Evolutionary conservation across 2,888 invertebrate genomes (phyloP), one percentile per base, ranked within the genome.

Genomic region (Nyleta sp.): DNA sequence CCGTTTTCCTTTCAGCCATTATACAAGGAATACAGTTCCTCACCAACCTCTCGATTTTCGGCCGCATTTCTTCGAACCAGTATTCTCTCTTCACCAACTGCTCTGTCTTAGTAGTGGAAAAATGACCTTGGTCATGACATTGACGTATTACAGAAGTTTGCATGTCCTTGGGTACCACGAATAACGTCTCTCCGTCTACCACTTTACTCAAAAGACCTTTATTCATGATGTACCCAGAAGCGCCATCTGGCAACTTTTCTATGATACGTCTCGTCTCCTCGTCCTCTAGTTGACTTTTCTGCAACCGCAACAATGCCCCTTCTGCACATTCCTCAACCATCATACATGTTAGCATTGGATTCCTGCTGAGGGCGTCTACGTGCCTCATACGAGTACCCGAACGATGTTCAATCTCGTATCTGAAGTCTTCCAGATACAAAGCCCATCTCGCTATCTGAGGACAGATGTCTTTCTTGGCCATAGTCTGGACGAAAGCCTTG

Each of bases 11-110:
- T 7, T 80, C 80, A 0, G 76, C 73, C 8, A 83, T 18, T 7
- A 82, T 83, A 18, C 73, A 83, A 7, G 71, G 33, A 1, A 83
- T 50, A 18, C 80, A 83, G 18, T 73, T 80, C 3, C 10, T 20
- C 4, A 82, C 22, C 11, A 55, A 38, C 17, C 55, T 70, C 38
- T 80, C 35, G 20, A 82, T 35, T 28, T 78, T 79, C 10, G 31
- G 11, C 2, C 50, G 71, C 60, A 80, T 55, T 0, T 48, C 38
- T n/a, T 35, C 13, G 18, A 82, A 70, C 64, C 67, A 80, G 24
- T 75, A 80, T 2, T 80, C 80, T 31, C 57, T 40, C 8, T 68
- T 73, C 0, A 80, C 7, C 7, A 81, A 35, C 5, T 67, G 59
- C 24, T 80, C 81, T 7, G 80, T 83, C 35, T 81, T 81, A 1